Conservation (phyloP, 2,113 vertebrate species). For the Cervus canadensis region DNA sequence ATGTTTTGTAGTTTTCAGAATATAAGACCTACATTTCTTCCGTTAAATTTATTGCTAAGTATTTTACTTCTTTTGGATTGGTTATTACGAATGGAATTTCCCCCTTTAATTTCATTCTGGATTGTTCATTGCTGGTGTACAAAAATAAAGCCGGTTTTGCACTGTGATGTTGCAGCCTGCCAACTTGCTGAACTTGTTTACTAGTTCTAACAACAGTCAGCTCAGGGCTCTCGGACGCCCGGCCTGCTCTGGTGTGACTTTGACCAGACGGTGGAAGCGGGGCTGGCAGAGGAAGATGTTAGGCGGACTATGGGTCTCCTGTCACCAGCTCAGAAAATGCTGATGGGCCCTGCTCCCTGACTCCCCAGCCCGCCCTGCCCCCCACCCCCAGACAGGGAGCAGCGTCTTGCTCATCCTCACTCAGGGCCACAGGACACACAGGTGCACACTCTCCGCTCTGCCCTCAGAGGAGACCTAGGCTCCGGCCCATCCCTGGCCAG, state of each 20-base stretch:
- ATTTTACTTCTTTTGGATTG: neutral
- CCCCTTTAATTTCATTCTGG: neutral
- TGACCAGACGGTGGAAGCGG: neutral
- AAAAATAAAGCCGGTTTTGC: neutral
- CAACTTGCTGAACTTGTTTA: neutral
- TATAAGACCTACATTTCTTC: neutral
- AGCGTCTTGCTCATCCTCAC: neutral
- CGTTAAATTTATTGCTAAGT: neutral
- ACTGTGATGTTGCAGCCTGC: neutral
- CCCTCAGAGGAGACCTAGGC: neutral
- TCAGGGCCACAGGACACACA: neutral
- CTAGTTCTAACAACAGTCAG: neutral
- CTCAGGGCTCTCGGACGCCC: neutral
- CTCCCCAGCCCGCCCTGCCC: neutral
- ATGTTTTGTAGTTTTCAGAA: neutral
- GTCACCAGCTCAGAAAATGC: neutral
- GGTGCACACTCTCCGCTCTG: accelerated
- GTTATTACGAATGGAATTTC: neutral
- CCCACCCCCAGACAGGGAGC: neutral
- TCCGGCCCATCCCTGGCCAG: neutral
- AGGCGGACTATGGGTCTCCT: neutral
- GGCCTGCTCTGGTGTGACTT: too few relatives aligned
- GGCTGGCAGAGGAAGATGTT: neutral
- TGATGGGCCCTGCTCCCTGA: neutral
- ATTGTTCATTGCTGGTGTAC: neutral